Evolutionary conservation across 2,113 vertebrate genomes (phyloP).

Genomic region (Peucedramus taeniatus): DNA sequence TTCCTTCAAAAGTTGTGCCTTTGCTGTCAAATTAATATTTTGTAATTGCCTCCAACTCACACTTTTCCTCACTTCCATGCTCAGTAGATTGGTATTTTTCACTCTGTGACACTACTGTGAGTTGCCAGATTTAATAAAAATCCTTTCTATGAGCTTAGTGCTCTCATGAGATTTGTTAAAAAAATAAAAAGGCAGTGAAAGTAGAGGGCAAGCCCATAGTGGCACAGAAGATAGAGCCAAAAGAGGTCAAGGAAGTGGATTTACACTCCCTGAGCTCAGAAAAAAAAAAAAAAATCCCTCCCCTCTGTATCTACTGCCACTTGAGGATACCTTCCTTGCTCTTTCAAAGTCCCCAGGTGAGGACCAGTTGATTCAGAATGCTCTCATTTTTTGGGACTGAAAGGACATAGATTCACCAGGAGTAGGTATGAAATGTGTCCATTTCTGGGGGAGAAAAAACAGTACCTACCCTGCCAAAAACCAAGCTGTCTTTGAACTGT

Average conservation of each 20-base stretch:
- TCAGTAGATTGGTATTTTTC: neutral
- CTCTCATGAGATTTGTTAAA: neutral
- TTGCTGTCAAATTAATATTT: neutral
- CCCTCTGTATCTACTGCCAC: neutral
- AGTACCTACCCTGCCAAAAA: neutral
- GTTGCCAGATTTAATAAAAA: constrained; percentile 14
- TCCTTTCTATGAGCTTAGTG: neutral
- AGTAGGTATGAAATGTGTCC: neutral
- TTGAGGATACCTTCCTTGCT: neutral
- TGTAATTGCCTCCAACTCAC: neutral
- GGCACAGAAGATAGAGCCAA: neutral
- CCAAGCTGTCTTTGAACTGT: neutral
- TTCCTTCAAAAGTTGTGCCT: neutral
- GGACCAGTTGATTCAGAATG: neutral
- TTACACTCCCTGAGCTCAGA: neutral
- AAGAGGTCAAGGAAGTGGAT: neutral
- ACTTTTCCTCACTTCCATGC: neutral
- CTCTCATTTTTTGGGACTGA: neutral
- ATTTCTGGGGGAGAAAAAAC: neutral
- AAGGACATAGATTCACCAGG: neutral
- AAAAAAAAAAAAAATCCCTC: neutral
- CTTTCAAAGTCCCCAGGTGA: neutral
- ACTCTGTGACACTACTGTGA: neutral
- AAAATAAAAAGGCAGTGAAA: neutral
- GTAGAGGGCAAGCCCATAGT: neutral